Base-by-base conservation (phyloP, 2,113 vertebrate species). In the Xenopus borealis region DNA sequence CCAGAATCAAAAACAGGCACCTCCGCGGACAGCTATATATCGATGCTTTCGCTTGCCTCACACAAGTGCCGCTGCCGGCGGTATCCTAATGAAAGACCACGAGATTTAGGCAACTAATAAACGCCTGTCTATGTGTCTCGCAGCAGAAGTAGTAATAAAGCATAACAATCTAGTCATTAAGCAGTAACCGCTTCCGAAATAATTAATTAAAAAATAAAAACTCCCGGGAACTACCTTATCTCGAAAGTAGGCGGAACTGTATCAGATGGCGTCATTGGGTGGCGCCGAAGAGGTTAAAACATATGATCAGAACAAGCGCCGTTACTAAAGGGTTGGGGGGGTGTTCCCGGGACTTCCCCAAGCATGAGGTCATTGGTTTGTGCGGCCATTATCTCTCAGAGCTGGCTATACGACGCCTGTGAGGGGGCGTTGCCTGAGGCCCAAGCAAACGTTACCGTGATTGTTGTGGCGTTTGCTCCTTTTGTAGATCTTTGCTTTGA, bases 241-340 rank as follows among this genome's bases (percentile, higher is more conserved):
- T 17, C 14, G 7, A 40, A 9, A 40, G 33, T 40, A 40, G 33
- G 33, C 33, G 33, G 1, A 46, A 30, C 63, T 19, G 30, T 57
- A 17, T 52, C 23, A 20, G 46, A 30, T 66, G 19, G 33, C 17
- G 18, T 53, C 63, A 59, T 59, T 53, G 33, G 63, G 72, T 33
- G 53, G 72, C 50, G 63, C 72, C 30, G 63, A 74, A 74, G 63
- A 58, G 62, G 62, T 74, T 74, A 74, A 74, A 74, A 58, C 23
- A 50, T 57, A 64, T 47, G 52, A 40, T 1, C 6, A 6, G 33
- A 6, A 7, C 33, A 40, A 40, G 33, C 33, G 33, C 33, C 1
- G 33, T 40, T 40, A 6, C 33, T 40, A 27, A 27, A n/a, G n/a
- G n/a, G n/a, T n/a, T n/a, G n/a, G 40, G 27, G 71, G 40, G 62